Evolutionary conservation across 2,113 vertebrate genomes (phyloP).

Genomic region (Heterotilapia buettikoferi): DNA sequence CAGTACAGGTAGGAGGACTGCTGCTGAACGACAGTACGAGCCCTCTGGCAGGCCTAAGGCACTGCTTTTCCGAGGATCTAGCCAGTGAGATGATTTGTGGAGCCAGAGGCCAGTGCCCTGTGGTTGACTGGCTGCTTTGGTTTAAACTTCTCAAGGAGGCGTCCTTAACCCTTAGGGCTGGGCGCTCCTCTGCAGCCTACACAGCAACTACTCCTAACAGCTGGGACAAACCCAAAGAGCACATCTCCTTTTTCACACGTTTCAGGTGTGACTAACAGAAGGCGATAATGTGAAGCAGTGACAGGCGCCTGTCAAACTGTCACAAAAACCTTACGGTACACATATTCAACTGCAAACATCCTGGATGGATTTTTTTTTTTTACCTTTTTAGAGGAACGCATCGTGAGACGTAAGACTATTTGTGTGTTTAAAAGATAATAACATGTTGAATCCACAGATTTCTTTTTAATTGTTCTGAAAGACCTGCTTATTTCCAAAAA

Average conservation of each 20-base stretch:
- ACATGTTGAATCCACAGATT: neutral
- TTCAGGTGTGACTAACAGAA: neutral
- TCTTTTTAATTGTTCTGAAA: neutral
- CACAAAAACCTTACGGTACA: neutral
- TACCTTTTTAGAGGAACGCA: neutral
- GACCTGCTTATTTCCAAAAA: neutral
- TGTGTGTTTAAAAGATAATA: neutral
- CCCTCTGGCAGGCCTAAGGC: conserved; percentile 13
- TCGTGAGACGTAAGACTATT: neutral
- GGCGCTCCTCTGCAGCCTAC: neutral
- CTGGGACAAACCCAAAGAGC: neutral
- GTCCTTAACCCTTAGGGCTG: neutral
- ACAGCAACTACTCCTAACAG: neutral
- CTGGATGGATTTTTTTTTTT: neutral
- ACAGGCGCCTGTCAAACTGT: neutral
- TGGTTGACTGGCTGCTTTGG: neutral
- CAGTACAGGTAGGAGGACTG: neutral
- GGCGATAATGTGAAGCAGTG: neutral
- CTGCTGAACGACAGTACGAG: neutral
- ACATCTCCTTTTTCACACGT: neutral
- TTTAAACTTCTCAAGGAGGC: neutral
- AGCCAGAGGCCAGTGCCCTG: conserved; percentile 10
- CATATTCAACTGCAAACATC: neutral
- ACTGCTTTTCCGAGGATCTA: neutral
- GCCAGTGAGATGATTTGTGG: neutral